Evolutionary conservation across 30 jellyfish, hydroid and myxozoan genomes (phyloP).

Genomic region (Pseudorhiza aurosa): DNA sequence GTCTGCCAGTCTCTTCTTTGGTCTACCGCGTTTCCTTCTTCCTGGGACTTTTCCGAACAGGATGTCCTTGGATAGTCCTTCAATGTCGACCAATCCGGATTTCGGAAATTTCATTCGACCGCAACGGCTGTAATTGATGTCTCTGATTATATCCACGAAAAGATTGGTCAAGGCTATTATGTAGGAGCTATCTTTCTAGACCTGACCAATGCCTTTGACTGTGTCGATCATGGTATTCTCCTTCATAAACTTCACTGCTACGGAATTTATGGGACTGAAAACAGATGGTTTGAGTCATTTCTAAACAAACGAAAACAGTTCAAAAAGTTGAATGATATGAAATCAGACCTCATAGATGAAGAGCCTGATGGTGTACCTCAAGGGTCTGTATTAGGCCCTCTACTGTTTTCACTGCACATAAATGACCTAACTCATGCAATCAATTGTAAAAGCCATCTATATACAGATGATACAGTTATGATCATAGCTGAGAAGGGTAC

Average conservation of each 20-base stretch:
- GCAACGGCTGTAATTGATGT: constrained; percentile 61
- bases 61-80: too few species aligned
- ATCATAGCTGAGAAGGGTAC: constrained; percentile 23
- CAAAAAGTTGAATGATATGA: too few species aligned
- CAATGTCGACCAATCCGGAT: constrained; percentile 44
- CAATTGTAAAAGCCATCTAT: constrained; percentile 27
- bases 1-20: too few species aligned
- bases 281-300: too few species aligned
- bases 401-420: too few species aligned
- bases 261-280: constrained; percentile 52
- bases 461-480: constrained; percentile 31
- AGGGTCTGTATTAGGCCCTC: too few species aligned
- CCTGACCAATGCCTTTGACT: constrained; percentile 49
- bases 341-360: constrained; percentile 51
- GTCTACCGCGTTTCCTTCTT: too few species aligned
- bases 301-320: too few species aligned
- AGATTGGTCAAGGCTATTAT: constrained; percentile 51
- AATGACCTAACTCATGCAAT: too few species aligned
- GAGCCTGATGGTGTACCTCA: too few species aligned
- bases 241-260: constrained; percentile 48
- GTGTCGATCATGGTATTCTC: constrained; percentile 46
- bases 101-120: constrained; percentile 38
- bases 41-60: too few species aligned
- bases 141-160: constrained; percentile 57
- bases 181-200: constrained; percentile 59